These are phyloP conservation scores for Verasper variegatus DNA, from an alignment of 2,113 vertebrate genomes.

Conservation along the genomic window DNA sequence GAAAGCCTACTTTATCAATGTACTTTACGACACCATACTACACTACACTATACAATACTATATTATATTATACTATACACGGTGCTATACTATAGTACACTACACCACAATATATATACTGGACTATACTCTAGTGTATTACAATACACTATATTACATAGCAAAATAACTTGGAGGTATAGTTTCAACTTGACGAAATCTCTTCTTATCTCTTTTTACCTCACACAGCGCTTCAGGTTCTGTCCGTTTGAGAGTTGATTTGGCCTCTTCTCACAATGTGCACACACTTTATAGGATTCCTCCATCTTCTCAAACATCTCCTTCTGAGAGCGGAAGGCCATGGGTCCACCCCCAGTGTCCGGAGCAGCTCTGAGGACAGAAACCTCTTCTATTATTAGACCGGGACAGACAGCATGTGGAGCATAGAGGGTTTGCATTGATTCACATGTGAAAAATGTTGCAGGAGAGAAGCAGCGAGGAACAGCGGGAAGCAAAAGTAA, in stretches of 20 bases:
- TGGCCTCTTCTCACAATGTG: constrained; percentile 84
- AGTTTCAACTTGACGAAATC: neutral
- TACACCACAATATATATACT: no score
- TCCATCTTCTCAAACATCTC: constrained; percentile 96
- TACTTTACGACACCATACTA: no score
- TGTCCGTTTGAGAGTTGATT: constrained; percentile 79
- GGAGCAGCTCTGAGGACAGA: constrained; percentile 76
- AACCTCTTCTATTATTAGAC: constrained; percentile 43
- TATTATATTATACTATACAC: no score
- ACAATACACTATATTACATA: no score
- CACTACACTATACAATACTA: no score
- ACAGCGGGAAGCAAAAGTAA: neutral
- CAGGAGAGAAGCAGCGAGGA: neutral
- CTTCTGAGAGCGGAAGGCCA: constrained; percentile 81
- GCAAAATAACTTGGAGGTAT: neutral
- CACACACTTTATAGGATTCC: constrained; percentile 90
- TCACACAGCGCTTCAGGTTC: constrained; percentile 87
- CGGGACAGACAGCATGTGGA: neutral
- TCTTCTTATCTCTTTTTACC: constrained; percentile 73
- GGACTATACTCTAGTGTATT: no score
- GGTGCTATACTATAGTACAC: no score
- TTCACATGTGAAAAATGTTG: neutral
- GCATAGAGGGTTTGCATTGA: neutral
- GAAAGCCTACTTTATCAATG: no score
- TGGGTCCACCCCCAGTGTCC: constrained; percentile 73